Evolutionary conservation across 2,888 invertebrate genomes (phyloP), one percentile per base, ranked within the genome.

Genomic region (Amphipoea lucens): DNA sequence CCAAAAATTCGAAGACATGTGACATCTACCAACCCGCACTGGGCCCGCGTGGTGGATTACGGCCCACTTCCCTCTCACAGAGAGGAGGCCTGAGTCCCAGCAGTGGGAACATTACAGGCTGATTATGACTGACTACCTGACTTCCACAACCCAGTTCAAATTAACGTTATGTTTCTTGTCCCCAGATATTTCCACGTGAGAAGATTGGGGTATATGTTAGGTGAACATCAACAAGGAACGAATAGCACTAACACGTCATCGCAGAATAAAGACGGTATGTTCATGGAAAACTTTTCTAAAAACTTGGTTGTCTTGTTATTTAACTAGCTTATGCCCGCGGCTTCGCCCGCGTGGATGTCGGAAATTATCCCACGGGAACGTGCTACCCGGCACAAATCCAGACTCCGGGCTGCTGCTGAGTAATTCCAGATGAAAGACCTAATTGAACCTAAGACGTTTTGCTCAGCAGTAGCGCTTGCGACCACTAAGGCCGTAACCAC

Each of bases 181-280:
- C n/a, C 2, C 92, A 98, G 98, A 91, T 99, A 98, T 94, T 99
- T 99, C 94, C 99, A 99, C 92, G 98, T 99, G 6, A 97, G 98
- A 84, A 97, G 98, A 90, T 94, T 98, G 70, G 98, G 98, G 85
- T 98, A 98, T 90, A 98, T 98, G 96, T 94, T 98, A 36, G 97
- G 98, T 1, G 95, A 96, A 76, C 93, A 96, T 77, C 95, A 95
- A 74, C 96, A 96, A 71, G 96, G 96, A 36, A 96, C 95, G 0
- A 96, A 96, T 79, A 96, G 96, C 83, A 96, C 96, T 1, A 95
- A 95, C 79, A 95, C 95, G 0, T 96, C 95, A 0, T 94, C 95
- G 2, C 94, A 96, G 70, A 93, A 94, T 77, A 96, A 96, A 90
- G 94, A 96, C 72, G 96, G 97, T 96, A 90, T 62, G 85, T 86